Base-by-base conservation (phyloP, 2,797 vertebrate genomes). In the Halcyon badia region DNA sequence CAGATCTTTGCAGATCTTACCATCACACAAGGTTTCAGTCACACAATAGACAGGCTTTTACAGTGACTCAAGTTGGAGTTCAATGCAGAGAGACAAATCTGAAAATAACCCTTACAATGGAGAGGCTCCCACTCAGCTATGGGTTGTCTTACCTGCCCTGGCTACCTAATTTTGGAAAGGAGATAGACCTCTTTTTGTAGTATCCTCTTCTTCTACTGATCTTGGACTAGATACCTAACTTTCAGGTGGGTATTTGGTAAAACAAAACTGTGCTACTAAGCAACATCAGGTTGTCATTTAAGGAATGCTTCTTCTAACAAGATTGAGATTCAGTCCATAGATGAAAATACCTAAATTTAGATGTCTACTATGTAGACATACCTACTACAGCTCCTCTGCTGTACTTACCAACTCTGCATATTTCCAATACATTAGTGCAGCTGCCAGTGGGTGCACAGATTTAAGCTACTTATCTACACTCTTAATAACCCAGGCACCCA, bases 241-340 rank as follows among this genome's bases (percentile, higher is more conserved):
- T 68, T 39, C 49, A 78, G 15, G 54, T 33, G 44, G 5, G 7
- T 49, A 66, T 51, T 56, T 80, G 15, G 37, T 57, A 37, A 91
- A 92, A 48, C 14, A 81, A 44, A 85, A 42, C 17, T 20, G 24
- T 68, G 20, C 54, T 82, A n/a, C 25, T 61, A 62, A 66, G 14
- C 33, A 26, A 72, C 11, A 21, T 48, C 37, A 66, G 6, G 8
- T 52, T 83, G 21, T 81, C 30, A 54, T 22, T 73, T 44, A 35
- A 6, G 14, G 7, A 83, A 8, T 24, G 24, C 5, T 64, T 54
- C 25, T 24, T 58, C 33, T 77, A 26, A 69, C 9, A 48, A 49
- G 6, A 6, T 4, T 0, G 0, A 65, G 35, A 33, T 77, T 35
- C 9, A 66, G 17, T 26, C 72, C 15, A 22, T 2, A 30, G 14